phyloP scores from a whole-genome alignment of 1,140 invertebrate genomes.

The Aricia agestis region DNA sequence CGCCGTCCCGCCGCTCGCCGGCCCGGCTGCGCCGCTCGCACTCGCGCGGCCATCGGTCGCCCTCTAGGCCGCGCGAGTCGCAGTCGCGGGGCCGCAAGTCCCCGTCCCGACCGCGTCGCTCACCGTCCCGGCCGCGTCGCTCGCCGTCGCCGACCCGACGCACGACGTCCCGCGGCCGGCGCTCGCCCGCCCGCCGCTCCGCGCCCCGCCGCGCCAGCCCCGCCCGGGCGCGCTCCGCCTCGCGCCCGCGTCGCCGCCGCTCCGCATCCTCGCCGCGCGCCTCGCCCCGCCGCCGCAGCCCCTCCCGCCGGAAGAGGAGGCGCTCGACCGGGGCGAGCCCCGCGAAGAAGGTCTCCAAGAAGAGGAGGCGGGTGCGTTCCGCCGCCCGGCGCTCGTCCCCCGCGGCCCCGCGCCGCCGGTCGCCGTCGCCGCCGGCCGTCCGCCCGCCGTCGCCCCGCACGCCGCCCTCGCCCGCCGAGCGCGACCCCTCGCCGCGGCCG shows the following conservation, averaged over 20 bases:
- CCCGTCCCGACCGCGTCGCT: conserved; percentile 39
- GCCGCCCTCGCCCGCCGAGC: conserved; percentile 62
- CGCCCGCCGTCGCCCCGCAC: conserved; percentile 47
- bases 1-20: conserved; percentile 28
- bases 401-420: conserved; percentile 28
- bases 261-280: conserved; percentile 33
- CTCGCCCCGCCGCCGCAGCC: conserved; percentile 32
- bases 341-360: conserved; percentile 42
- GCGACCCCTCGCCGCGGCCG: conserved; percentile 53
- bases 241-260: conserved; percentile 42
- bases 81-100: too few species aligned
- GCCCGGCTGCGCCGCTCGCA: conserved; percentile 23
- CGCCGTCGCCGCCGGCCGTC: conserved; percentile 29
- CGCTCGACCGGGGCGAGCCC: conserved; percentile 30
- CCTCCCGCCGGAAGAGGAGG: conserved; percentile 55
- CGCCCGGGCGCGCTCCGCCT: conserved; percentile 38
- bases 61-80: too few species aligned
- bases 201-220: conserved; percentile 27
- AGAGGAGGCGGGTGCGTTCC: conserved; percentile 52
- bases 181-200: conserved; percentile 29
- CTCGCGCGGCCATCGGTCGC: too few species aligned
- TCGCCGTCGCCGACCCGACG: neutral
- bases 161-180: conserved; percentile 35
- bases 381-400: conserved; percentile 50
- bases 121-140: conserved; percentile 22